Evolutionary conservation across 2,113 vertebrate genomes (phyloP).

Genomic region (Grammomys dolichurus): DNA sequence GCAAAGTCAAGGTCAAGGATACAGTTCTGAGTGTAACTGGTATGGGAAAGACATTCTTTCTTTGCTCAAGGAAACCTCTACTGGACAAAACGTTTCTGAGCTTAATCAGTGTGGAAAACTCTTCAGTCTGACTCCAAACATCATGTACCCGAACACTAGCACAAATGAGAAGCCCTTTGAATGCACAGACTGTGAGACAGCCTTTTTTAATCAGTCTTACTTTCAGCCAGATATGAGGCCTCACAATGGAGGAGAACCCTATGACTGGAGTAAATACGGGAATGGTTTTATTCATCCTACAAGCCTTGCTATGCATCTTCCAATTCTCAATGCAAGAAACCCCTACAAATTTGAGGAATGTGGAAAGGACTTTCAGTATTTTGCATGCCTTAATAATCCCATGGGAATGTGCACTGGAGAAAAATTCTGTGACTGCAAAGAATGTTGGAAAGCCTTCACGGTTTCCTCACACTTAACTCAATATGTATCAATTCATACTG

Average conservation of each 20-base stretch:
- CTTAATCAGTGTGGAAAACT: slow-evolving; percentile 17
- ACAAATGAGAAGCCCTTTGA: slow-evolving; percentile 16
- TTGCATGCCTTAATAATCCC: slow-evolving; percentile 23
- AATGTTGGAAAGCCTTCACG: slow-evolving; percentile 46
- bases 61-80: slow-evolving; percentile 17
- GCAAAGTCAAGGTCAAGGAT: not conserved
- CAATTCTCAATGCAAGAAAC: slow-evolving; percentile 35
- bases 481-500: not conserved
- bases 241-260: not conserved
- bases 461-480: slow-evolving; percentile 48
- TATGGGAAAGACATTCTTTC: slow-evolving; percentile 11
- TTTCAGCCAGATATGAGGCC: not conserved
- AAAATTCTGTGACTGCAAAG: slow-evolving; percentile 41
- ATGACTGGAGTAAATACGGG: not conserved
- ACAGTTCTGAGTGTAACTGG: not conserved
- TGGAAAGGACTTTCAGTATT: slow-evolving; percentile 35
- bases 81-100: not conserved
- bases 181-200: slow-evolving; percentile 8
- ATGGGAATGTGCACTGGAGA: slow-evolving; percentile 7
- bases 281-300: slow-evolving; percentile 26
- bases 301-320: slow-evolving; percentile 16
- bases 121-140: not conserved
- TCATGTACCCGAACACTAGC: not conserved
- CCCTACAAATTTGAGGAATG: slow-evolving; percentile 48
- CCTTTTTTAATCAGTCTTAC: slow-evolving; percentile 11